phyloP scores from a whole-genome alignment of 2,113 vertebrate genomes.

The Crotalus helleri region DNA sequence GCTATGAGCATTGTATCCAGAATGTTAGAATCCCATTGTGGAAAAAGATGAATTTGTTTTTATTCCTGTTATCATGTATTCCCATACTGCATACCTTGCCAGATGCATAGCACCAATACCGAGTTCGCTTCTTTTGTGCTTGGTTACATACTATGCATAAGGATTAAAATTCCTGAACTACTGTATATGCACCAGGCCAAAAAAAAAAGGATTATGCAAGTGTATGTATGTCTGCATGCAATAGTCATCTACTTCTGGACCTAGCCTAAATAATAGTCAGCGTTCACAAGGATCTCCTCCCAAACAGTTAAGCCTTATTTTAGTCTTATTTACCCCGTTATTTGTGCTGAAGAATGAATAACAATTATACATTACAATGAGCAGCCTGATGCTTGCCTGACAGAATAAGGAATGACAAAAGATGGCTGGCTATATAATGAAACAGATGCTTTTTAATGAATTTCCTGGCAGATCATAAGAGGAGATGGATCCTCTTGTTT shows the following conservation, averaged over 20 bases:
- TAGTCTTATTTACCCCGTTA: slow-evolving; percentile 10
- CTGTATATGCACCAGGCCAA: not conserved
- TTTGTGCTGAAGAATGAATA: not conserved
- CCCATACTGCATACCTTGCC: not conserved
- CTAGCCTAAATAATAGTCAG: not conserved
- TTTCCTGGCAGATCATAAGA: slow-evolving; percentile 1
- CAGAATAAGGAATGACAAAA: slow-evolving; percentile 3
- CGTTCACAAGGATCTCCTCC: not conserved
- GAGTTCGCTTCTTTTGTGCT: not conserved
- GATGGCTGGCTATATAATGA: not conserved
- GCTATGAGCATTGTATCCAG: not conserved
- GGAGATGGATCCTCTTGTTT: not conserved
- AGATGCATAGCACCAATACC: not conserved
- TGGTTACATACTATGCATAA: not conserved
- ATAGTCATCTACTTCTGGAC: not conserved
- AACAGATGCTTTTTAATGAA: slow-evolving; percentile 12
- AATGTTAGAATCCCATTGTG: not conserved
- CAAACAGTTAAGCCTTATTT: not conserved
- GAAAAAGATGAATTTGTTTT: not conserved
- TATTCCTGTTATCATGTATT: not conserved
- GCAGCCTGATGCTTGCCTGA: slow-evolving; percentile 6
- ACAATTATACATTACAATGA: slow-evolving; percentile 27
- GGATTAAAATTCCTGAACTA: accelerated
- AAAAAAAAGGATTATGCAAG: not conserved
- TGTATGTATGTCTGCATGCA: not conserved